phyloP scores from a whole-genome alignment of 2,113 vertebrate genomes.

The Holacanthus passer region DNA sequence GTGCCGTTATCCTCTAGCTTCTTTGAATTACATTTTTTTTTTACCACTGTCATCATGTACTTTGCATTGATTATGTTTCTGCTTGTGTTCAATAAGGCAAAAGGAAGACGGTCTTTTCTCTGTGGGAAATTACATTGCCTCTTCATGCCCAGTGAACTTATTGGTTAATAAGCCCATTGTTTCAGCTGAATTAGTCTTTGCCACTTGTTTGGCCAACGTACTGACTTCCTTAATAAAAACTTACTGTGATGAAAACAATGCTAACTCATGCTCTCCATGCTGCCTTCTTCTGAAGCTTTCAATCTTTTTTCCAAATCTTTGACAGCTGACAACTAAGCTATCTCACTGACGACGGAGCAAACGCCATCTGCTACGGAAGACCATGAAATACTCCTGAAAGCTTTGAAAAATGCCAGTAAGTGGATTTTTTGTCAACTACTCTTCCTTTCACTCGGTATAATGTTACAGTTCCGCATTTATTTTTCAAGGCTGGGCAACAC shows the following conservation, averaged over 20 bases:
- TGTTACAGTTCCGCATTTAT: neutral
- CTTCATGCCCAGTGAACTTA: neutral
- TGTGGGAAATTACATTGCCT: conserved; percentile 13
- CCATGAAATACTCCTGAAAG: neutral
- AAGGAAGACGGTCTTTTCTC: conserved; percentile 17
- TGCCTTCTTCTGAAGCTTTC: neutral
- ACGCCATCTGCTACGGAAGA: neutral
- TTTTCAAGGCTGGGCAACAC: neutral
- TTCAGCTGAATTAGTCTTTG: neutral
- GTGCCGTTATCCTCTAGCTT: conserved; percentile 33
- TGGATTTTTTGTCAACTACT: neutral
- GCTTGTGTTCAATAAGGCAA: conserved; percentile 15
- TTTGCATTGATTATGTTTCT: conserved; percentile 49
- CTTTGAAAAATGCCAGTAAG: neutral
- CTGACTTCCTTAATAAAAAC: conserved; percentile 1
- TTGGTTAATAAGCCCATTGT: neutral
- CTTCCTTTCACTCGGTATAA: neutral
- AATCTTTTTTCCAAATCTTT: neutral
- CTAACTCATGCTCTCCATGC: neutral
- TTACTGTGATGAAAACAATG: neutral
- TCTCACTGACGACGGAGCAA: neutral
- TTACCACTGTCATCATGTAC: conserved; percentile 20
- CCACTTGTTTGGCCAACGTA: neutral
- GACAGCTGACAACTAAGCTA: neutral
- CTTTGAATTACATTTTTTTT: conserved; percentile 39